Base-by-base conservation (phyloP, 2,888 invertebrate genomes). In the Amphiduros pacificus region DNA sequence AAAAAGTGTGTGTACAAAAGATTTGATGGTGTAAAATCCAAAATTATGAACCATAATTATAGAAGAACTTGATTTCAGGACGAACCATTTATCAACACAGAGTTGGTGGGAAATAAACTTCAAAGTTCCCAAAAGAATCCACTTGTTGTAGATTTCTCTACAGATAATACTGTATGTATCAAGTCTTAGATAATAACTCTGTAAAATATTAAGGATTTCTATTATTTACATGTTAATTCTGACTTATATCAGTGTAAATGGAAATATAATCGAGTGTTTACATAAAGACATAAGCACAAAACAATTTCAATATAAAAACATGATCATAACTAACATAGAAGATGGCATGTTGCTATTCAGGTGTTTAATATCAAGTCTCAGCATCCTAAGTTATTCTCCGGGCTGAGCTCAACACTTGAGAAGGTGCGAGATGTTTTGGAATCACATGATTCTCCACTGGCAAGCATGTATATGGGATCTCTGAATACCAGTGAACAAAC, bases 31-130 rank as follows among this genome's bases (percentile, higher is more conserved):
- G n/a, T n/a, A n/a, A n/a, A n/a, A n/a, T n/a, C n/a, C n/a, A n/a
- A n/a, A n/a, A n/a, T n/a, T n/a, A n/a, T n/a, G n/a, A n/a, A n/a
- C n/a, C n/a, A n/a, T n/a, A n/a, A n/a, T n/a, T n/a, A n/a, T n/a
- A n/a, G n/a, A n/a, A n/a, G n/a, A n/a, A n/a, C n/a, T n/a, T n/a
- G 52, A 63, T 68, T 73, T 24, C 64, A 79, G 79, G 78, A 79
- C 56, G 61, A 71, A 26, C 73, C 74, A 14, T 61, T 67, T 55
- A 69, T 77, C 11, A 73, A 74, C 56, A 57, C 74, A n/a, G 67
- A 69, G 26, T 63, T 65, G 5, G 62, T 79, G 32, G 73, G 73
- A 72, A 71, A 74, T 55, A 68, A 67, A 14, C 57, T 78, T 17
- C 74, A 77, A 66, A 68, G 65, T 17, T 74, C 75, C 63, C 60